Conservation (phyloP, 2,113 vertebrate genomes). For the Triplophysa siluroides region DNA sequence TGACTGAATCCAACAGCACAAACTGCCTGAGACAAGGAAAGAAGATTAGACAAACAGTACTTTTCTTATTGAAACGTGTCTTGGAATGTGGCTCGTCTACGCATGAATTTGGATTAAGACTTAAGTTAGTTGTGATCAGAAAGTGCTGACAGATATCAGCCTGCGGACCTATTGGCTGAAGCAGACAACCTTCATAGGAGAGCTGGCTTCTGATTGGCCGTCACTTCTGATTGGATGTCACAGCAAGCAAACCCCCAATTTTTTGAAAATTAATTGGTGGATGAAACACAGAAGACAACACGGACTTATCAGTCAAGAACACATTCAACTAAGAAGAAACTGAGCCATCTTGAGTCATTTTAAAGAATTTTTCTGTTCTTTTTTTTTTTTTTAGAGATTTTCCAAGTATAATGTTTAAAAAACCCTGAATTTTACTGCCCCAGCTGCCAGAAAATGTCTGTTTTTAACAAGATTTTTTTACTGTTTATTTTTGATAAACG, state of each 20-base stretch:
- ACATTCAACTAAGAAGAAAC: background rate
- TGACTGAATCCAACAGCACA: background rate
- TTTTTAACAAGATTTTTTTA: too few species aligned
- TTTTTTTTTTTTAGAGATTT: too few species aligned
- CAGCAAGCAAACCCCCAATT: background rate
- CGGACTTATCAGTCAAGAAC: conserved; percentile 24
- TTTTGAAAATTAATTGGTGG: background rate
- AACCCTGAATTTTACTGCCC: too few species aligned
- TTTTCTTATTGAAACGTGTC: background rate
- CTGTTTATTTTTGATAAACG: too few species aligned
- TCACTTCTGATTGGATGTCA: conserved; percentile 2
- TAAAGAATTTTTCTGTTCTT: too few species aligned
- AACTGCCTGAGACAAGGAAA: background rate
- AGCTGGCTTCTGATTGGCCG: conserved; percentile 20
- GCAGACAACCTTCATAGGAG: background rate
- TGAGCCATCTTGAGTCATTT: background rate
- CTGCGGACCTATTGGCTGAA: background rate
- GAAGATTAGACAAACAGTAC: background rate
- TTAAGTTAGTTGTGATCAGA: background rate
- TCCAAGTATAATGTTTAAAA: too few species aligned
- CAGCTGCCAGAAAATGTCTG: too few species aligned
- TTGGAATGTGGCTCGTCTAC: background rate
- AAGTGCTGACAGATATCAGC: background rate
- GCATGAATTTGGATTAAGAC: background rate
- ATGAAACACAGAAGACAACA: background rate